These are phyloP conservation scores for Hipposideros larvatus DNA, from an alignment of 2,797 vertebrate genomes.

Conservation along the genomic window DNA sequence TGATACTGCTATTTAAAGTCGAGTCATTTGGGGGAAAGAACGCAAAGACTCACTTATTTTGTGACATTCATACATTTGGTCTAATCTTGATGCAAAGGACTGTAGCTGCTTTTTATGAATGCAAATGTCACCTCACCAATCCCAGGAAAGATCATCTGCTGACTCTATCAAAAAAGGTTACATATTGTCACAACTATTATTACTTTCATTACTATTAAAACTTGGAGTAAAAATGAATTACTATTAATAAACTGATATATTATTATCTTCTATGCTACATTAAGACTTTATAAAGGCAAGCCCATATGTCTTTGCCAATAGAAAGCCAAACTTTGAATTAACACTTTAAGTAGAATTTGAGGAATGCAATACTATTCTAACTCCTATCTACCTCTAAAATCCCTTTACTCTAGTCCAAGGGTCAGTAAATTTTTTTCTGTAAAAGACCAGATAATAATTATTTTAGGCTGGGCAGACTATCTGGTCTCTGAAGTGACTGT, in stretches of 20 bases:
- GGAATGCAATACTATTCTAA: neutral
- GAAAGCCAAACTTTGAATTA: slow-evolving; percentile 46
- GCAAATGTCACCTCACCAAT: neutral
- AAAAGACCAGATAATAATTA: neutral
- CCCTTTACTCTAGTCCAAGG: neutral
- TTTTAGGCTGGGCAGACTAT: neutral
- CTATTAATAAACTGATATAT: slow-evolving; percentile 32
- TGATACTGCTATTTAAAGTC: neutral
- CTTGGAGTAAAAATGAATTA: slow-evolving; percentile 14
- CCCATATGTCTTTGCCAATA: neutral
- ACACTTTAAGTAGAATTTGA: slow-evolving; percentile 33
- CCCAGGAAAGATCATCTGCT: neutral
- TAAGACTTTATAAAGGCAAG: slow-evolving; percentile 39
- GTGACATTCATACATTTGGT: neutral
- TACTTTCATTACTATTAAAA: slow-evolving; percentile 60
- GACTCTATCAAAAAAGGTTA: neutral
- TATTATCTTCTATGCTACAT: neutral
- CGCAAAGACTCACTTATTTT: neutral
- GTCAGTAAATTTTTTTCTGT: neutral
- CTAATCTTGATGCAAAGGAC: neutral
- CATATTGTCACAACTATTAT: neutral
- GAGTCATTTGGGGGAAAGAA: neutral
- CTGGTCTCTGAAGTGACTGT: neutral
- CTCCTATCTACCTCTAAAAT: neutral
- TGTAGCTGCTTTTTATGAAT: neutral